Evolutionary conservation across 2,888 invertebrate genomes (phyloP), one percentile per base, ranked within the genome.

Genomic region (Lymantria monacha): DNA sequence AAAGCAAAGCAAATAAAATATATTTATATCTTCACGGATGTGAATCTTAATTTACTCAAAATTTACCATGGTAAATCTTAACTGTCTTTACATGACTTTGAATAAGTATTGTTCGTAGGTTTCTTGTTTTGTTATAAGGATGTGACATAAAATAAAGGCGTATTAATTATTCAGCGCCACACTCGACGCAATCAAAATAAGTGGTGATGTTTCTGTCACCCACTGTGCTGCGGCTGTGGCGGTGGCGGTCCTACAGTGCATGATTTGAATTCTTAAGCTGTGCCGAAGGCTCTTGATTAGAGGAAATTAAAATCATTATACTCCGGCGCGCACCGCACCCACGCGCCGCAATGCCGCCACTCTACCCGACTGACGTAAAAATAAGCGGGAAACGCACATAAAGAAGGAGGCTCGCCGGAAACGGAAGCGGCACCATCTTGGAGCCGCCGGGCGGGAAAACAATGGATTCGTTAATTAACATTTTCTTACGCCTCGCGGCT

Each of bases 401-500:
- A 90, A 90, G 91, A 90, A 86, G 80, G 77, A 83, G 85, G 82
- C 85, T 69, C 83, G 82, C 78, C 88, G 90, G 90, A 89, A 87
- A 83, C 90, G 91, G 91, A 91, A 89, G 87, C 89, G 89, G 87
- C 90, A 91, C 91, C 92, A 88, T 90, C 91, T 91, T 91, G 92
- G 89, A 85, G 88, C 91, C 92, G 92, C 89, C 92, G 92, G 91
- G 92, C 92, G 91, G 88, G 87, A 91, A 93, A 94, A 94, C 94
- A 94, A 94, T 94, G 92, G 93, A 91, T 92, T 93, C 93, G 93
- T 94, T 94, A 94, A 94, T 94, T 94, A 94, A 94, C 94, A 94
- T 94, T 94, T 94, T 94, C 94, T 94, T 94, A 92, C 91, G 91
- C 92, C 89, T 90, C 88, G 88, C 87, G 91, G 89, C 91, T 89